Evolutionary conservation across 1,140 invertebrate genomes (phyloP).

Genomic region (Halesus radiatus): DNA sequence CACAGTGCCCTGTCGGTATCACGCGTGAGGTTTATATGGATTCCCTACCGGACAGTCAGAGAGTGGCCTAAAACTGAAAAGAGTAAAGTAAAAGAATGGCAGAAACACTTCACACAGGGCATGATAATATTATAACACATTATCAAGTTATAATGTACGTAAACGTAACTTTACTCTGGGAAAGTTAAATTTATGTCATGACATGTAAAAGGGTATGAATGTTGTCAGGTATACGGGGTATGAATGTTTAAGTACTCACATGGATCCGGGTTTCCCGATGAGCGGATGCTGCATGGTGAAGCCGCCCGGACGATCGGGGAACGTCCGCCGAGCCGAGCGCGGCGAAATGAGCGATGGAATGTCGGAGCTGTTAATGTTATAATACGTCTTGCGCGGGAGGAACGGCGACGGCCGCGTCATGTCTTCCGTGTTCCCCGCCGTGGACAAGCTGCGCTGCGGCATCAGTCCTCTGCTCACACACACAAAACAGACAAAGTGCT

Average conservation of each 20-base stretch:
- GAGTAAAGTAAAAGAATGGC: no score
- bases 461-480: slow-evolving; percentile 54
- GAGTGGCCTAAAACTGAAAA: no score
- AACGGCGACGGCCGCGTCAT: slow-evolving; percentile 54
- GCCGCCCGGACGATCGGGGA: slow-evolving; percentile 52
- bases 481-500: slow-evolving; percentile 53
- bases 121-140: no score
- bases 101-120: no score
- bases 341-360: slow-evolving; percentile 59
- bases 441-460: slow-evolving; percentile 49
- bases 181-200: no score
- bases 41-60: no score
- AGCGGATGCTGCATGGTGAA: slow-evolving; percentile 57
- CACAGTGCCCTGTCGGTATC: no score
- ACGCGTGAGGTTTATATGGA: no score
- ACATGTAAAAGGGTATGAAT: no score
- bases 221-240: background rate
- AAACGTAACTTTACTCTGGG: no score
- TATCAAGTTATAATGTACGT: no score
- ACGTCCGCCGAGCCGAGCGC: slow-evolving; percentile 57
- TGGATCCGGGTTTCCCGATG: slow-evolving; percentile 60
- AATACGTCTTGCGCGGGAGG: slow-evolving; percentile 52
- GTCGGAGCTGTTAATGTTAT: slow-evolving; percentile 52
- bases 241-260: slow-evolving; percentile 59
- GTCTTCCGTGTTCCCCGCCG: slow-evolving; percentile 46